Base-by-base conservation (phyloP, 2,888 invertebrate genomes). In the Lampropteryx suffumata region DNA sequence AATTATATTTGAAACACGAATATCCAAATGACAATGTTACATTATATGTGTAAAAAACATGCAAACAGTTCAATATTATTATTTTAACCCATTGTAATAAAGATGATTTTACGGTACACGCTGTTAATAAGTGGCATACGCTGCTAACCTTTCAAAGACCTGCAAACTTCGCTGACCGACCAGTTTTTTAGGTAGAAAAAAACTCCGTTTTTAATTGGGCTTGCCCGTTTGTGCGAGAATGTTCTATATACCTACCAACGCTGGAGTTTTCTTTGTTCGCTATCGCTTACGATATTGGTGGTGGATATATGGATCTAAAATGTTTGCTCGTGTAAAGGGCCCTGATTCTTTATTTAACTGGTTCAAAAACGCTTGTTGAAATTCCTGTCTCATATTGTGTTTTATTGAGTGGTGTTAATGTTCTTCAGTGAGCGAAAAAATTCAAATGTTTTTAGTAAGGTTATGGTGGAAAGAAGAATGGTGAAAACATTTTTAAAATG, bases 141-240 rank as follows among this genome's bases (percentile, higher is more conserved):
- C 21, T 9, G 32, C 14, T 33, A 13, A 59, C 65, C 41, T 78
- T 76, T 70, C 73, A 80, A 82, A 80, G 79, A 71, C 76, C 74
- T 71, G 61, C 12, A 64, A 76, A 76, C 76, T 77, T 78, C 27
- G 70, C 73, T 73, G 76, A 73, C 69, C 75, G 68, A 69, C 54
- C 45, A 51, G 52, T 69, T 71, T 72, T 71, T 72, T 29, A 28
- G 14, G 12, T 12, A 44, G 53, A 57, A 71, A 70, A 73, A 76
- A 17, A 48, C 6, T 3, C 46, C 50, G 50, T 56, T 68, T 74
- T 81, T 84, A 84, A 84, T 84, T 84, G 84, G 81, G 77, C 73
- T 65, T 58, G 73, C 69, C 69, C 77, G 78, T 78, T 78, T 75
- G 69, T 61, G 72, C 71, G 71, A 67, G 66, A 75, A 72, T 72